Percentiles rank a stretch among this genome's conserved stretches.
These are phyloP conservation scores for Pelobates cultripes DNA, from an alignment of 2,797 vertebrate genomes.

Conservation along the genomic window DNA sequence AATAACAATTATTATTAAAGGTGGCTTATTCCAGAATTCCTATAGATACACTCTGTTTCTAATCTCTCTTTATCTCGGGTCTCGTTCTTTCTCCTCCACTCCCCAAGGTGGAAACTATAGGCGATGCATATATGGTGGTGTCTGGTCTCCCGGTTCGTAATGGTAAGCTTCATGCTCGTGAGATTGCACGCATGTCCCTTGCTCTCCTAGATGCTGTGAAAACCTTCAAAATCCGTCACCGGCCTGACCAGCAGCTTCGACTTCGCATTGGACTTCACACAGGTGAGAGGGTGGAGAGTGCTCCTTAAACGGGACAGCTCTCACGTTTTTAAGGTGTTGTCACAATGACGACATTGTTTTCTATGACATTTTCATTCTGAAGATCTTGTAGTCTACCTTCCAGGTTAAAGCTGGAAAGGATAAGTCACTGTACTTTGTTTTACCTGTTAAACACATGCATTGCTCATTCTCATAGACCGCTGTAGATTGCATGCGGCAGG, in stretches of 20 bases:
- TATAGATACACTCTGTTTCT: too few relatives aligned
- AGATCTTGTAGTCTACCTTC: too few relatives aligned
- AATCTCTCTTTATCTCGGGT: background rate
- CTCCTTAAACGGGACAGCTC: too few relatives aligned
- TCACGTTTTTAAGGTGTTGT: too few relatives aligned
- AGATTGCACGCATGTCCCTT: slow-evolving; percentile 88
- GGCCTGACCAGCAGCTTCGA: slow-evolving; percentile 82
- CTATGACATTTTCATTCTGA: too few relatives aligned
- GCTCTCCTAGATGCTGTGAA: slow-evolving; percentile 83
- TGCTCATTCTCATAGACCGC: too few relatives aligned
- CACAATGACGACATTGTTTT: too few relatives aligned
- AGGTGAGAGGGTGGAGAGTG: slow-evolving; percentile 66
- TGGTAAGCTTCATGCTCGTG: slow-evolving; percentile 82
- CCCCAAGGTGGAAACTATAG: slow-evolving; percentile 88
- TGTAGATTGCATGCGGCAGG: too few relatives aligned
- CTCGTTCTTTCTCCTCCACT: background rate
- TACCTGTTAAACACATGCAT: too few relatives aligned
- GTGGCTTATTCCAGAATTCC: background rate
- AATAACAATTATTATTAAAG: too few relatives aligned
- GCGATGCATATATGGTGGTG: slow-evolving; percentile 93
- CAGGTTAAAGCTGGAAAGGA: too few relatives aligned
- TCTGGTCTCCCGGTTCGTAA: slow-evolving; percentile 89
- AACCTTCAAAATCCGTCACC: slow-evolving; percentile 86
- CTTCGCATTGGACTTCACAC: slow-evolving; percentile 91
- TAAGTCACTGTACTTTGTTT: too few relatives aligned